Base-by-base conservation (phyloP, 2,113 vertebrate genomes). In the Marmota monax region DNA sequence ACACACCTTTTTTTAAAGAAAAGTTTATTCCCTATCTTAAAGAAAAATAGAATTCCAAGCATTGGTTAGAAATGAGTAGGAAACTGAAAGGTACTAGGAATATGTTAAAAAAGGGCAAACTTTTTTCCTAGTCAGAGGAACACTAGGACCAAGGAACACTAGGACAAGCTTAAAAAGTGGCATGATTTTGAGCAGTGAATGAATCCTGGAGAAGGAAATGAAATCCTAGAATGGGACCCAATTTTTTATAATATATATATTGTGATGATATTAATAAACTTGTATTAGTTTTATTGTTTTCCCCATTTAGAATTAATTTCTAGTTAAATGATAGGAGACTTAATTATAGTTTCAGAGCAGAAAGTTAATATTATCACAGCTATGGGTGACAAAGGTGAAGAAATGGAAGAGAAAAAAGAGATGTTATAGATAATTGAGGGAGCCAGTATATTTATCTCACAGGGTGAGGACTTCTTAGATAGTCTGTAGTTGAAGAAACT, bases 281-380 rank as follows among this genome's bases (percentile, higher is more conserved):
- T 83, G 11, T 80, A 22, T 58, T 90, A 79, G 22, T 91, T 97
- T 72, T 45, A 34, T 76, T 78, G 32, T 5, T 83, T 90, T 84
- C 89, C 58, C 70, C 67, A 7, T 73, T 92, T 93, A 69, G 37
- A 90, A 53, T 92, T 53, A 51, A 45, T 65, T 79, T 70, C 11
- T 32, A 84, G 23, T 67, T 83, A 65, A 93, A 90, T 1, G 48
- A 42, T 53, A 9, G 45, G 86, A 95, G 27, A 61, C 16, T 84
- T 76, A 58, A 45, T 69, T 78, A 1, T 48, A 82, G 23, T 74
- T 87, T 78, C 82, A 76, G 51, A 95, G 69, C 27, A 92, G 37
- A 83, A 45, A 39, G 37, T 74, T 65, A 79, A 48, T 91, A 32
- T 76, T 56, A 42, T 27, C 53, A 29, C 17, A 90, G 77, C 37